Conservation (phyloP, 30 jellyfish, hydroid and myxozoan species). For the Rhopilema esculentum region DNA sequence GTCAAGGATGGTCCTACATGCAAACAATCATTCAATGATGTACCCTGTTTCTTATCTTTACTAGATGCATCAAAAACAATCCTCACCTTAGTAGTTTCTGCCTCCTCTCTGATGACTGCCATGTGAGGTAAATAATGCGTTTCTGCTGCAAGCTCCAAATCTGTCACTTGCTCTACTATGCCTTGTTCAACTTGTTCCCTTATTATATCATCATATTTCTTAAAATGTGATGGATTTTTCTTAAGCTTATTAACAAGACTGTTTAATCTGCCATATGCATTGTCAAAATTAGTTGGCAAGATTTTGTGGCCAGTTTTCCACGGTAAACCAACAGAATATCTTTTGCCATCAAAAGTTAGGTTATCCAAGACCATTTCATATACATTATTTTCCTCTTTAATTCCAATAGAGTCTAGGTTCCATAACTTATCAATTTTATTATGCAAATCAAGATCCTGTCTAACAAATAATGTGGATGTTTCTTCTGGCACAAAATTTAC, state of each 20-base stretch:
- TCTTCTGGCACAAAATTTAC: constrained; percentile 9
- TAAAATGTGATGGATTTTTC: not conserved
- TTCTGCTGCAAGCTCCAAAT: not conserved
- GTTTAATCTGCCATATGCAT: constrained; percentile 4
- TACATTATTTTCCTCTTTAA: constrained; percentile 10
- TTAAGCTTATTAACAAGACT: not conserved
- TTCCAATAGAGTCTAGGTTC: constrained; percentile 35
- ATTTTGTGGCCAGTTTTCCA: constrained; percentile 16
- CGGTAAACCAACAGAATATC: constrained; percentile 15
- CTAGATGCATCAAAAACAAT: constrained; percentile 20
- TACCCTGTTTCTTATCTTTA: constrained; percentile 5
- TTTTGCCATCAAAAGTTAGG: not conserved
- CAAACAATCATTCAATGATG: constrained; percentile 36
- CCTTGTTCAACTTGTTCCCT: constrained; percentile 12
- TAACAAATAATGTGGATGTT: not conserved
- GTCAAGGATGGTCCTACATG: constrained; percentile 61
- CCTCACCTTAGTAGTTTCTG: constrained; percentile 33
- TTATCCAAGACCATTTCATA: constrained; percentile 28
- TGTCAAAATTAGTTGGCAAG: constrained; percentile 24
- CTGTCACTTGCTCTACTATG: constrained; percentile 19
- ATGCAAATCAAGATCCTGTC: not conserved
- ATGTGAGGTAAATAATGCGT: constrained; percentile 30
- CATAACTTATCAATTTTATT: constrained; percentile 28
- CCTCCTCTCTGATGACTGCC: constrained; percentile 34
- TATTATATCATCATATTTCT: constrained; percentile 11